These are phyloP conservation scores for Virgularia gustaviana DNA, from an alignment of 92 coral and sea anemone genomes.

Conservation along the genomic window DNA sequence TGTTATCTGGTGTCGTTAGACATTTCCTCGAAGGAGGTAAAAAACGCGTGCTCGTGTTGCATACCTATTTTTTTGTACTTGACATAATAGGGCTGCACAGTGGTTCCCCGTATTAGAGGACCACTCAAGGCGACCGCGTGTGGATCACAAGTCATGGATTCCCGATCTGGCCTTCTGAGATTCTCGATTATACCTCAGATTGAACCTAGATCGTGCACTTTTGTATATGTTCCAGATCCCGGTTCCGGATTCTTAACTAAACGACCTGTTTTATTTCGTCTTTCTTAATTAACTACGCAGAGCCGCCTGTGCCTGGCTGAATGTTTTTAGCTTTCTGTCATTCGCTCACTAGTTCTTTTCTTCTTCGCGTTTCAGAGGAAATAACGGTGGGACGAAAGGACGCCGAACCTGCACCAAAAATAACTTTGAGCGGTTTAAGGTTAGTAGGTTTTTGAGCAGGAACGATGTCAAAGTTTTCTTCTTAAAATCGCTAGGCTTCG, in stretches of 20 bases:
- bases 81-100: background rate
- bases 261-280: background rate
- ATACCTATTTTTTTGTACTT: background rate
- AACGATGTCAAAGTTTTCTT: background rate
- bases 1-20: constrained; percentile 79
- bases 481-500: background rate
- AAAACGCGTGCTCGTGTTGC: background rate
- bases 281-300: background rate
- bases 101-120: no score
- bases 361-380: constrained; percentile 47
- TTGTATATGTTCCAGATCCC: no score
- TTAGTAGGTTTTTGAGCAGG: constrained; percentile 6
- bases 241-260: background rate
- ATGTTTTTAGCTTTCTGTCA: background rate
- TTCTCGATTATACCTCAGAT: no score
- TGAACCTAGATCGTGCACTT: no score
- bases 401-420: constrained; percentile 72
- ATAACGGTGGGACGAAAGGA: constrained; percentile 85
- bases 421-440: constrained; percentile 85
- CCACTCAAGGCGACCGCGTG: no score
- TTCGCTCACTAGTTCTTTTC: background rate
- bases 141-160: no score
- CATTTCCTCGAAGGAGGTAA: constrained; percentile 87
- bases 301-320: background rate
- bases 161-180: no score